These are phyloP conservation scores for Sminthurides bifidus DNA, from an alignment of 1,140 invertebrate species.

Conservation along the genomic window DNA sequence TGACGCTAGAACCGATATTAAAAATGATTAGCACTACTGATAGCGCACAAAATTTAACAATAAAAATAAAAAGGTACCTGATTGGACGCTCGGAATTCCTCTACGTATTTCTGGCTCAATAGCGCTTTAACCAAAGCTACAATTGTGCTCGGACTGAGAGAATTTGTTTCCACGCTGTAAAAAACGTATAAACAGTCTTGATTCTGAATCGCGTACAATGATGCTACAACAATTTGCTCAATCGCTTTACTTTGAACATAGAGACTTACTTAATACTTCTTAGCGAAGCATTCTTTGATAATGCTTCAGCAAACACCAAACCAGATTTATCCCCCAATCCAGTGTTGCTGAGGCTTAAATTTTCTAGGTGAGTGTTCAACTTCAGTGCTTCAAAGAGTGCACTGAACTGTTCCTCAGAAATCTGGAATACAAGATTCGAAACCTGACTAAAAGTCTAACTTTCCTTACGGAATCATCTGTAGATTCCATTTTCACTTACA, in stretches of 20 bases:
- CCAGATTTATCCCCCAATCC: slow-evolving; percentile 80
- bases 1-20: slow-evolving; percentile 56
- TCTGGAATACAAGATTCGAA: slow-evolving; percentile 45
- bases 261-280: slow-evolving; percentile 66
- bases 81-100: slow-evolving; percentile 89
- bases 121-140: slow-evolving; percentile 73
- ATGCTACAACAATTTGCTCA: neutral
- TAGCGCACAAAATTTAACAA: slow-evolving; percentile 3
- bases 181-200: slow-evolving; percentile 14
- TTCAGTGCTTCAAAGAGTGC: slow-evolving; percentile 77
- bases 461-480: no score
- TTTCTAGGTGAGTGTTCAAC: slow-evolving; percentile 81
- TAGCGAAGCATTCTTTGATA: slow-evolving; percentile 75
- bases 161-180: slow-evolving; percentile 83
- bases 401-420: slow-evolving; percentile 89
- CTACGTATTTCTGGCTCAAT: slow-evolving; percentile 69
- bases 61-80: slow-evolving; percentile 51
- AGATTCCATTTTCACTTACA: no score
- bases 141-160: slow-evolving; percentile 71
- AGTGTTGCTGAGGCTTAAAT: slow-evolving; percentile 83
- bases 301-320: slow-evolving; percentile 64
- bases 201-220: no score
- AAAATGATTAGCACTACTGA: neutral
- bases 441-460: slow-evolving; percentile 7
- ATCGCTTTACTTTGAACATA: neutral